Evolutionary conservation across 2,888 invertebrate species (phyloP).

Genomic region (Tenthredo notha): DNA sequence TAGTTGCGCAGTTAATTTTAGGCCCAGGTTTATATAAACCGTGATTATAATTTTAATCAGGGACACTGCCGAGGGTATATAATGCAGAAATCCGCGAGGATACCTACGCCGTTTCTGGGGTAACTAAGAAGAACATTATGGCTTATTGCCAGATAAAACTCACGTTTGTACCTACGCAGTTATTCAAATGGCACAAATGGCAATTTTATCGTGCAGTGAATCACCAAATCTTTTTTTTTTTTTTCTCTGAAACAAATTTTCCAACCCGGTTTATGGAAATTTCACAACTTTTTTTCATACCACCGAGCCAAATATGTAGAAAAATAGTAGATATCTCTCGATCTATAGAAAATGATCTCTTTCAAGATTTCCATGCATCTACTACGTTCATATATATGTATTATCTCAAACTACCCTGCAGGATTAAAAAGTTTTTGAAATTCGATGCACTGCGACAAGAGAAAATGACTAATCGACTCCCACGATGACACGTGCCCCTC

Average conservation of each 20-base stretch:
- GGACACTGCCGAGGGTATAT: neutral
- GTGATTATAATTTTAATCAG: slow-evolving; percentile 32
- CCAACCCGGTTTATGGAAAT: slow-evolving; percentile 15
- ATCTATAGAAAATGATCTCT: neutral
- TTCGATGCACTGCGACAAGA: neutral
- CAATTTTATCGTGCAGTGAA: slow-evolving; percentile 48
- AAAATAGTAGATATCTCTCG: neutral
- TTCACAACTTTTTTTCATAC: slow-evolving; percentile 1
- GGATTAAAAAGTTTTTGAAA: neutral
- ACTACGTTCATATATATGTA: neutral
- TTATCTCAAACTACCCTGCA: neutral
- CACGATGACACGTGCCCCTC: slow-evolving; percentile 5
- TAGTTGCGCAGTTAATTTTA: slow-evolving; percentile 14
- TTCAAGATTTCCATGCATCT: neutral
- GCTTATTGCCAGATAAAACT: slow-evolving; percentile 43
- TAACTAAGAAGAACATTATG: slow-evolving; percentile 49
- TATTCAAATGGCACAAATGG: slow-evolving; percentile 51
- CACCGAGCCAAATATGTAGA: neutral
- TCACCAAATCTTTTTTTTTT: slow-evolving; percentile 39
- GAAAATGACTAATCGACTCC: neutral
- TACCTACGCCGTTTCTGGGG: slow-evolving; percentile 28
- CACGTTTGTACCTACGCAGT: slow-evolving; percentile 38
- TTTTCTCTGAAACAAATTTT: slow-evolving; percentile 36
- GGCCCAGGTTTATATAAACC: slow-evolving; percentile 15
- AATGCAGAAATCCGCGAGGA: slow-evolving; percentile 11